Evolutionary conservation across 2,888 invertebrate genomes (phyloP), one percentile per base, ranked within the genome.

Genomic region (Ochropleura leucogaster): DNA sequence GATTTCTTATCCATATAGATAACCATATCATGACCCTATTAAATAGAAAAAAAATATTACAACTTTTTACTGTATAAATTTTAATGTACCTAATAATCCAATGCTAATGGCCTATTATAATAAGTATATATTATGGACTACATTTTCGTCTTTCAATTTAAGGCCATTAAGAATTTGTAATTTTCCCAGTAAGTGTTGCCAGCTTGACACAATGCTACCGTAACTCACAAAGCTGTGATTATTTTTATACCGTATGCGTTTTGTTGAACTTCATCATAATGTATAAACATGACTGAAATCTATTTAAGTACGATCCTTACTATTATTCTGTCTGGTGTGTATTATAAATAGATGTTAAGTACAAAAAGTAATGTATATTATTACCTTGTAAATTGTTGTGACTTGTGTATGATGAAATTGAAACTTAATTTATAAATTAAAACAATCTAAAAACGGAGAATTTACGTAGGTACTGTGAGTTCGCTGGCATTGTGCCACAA

Each of bases 11-110:
- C 79, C 77, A 85, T 81, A 82, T 81, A 80, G 71, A 79, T 86
- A 87, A 89, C 80, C 88, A 89, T 89, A 89, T 89, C 88, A 88
- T 83, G 85, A 82, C 77, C 78, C 78, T 86, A 86, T 84, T 81
- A 82, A 79, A 81, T 82, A 84, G 83, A 85, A 79, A 72, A 72
- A 81, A 72, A 81, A 83, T 68, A 85, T 77, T 84, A 79, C 79
- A 79, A 83, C 82, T 84, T 87, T 86, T 82, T 83, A 87, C 77
- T 82, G 85, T 85, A 73, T 79, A 73, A 75, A 72, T 72, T 72
- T 73, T 80, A 63, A 80, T 63, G 49, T 80, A 77, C 62, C 80
- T 87, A 87, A 78, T 80, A 77, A 74, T 77, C 74, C 65, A 76
- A 80, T 82, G 75, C 86, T 79, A 82, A 85, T 79, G 83, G 87